Percentiles rank a stretch among this genome's conserved stretches.
phyloP scores from a whole-genome alignment of 2,888 invertebrate species.

The Piscicola geometra region DNA sequence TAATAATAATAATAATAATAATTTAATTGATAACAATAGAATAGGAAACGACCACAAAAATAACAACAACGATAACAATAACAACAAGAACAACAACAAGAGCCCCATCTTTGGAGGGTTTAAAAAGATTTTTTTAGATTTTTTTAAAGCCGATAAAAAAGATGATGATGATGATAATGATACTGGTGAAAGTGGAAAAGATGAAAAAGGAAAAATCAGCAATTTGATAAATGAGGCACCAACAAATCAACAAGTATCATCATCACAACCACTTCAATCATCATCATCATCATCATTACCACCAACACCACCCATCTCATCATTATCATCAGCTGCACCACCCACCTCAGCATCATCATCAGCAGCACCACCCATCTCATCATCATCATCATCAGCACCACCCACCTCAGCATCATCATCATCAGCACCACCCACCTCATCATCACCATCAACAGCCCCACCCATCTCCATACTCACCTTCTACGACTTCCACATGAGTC shows the following conservation, averaged over 20 bases:
- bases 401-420: no score
- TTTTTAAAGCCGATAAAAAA: slow-evolving; percentile 22
- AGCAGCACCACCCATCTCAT: no score
- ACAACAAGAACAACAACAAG: neutral
- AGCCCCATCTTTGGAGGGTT: slow-evolving; percentile 25
- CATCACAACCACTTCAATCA: neutral
- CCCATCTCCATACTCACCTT: neutral
- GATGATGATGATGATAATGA: neutral
- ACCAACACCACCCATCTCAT: no score
- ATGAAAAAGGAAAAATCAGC: no score
- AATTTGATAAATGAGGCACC: slow-evolving; percentile 11
- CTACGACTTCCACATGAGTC: slow-evolving; percentile 26
- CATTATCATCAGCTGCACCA: no score
- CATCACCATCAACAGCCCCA: neutral
- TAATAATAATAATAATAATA: neutral
- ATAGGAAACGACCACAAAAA: neutral
- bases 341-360: no score
- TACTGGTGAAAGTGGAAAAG: no score
- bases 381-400: no score
- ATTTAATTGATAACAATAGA: neutral
- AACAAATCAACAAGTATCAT: neutral
- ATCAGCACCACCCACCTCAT: neutral
- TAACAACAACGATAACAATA: neutral
- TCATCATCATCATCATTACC: no score
- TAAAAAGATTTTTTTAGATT: slow-evolving; percentile 23